Conservation (phyloP, 2,797 vertebrate genomes). For the Gallinago stenura region DNA sequence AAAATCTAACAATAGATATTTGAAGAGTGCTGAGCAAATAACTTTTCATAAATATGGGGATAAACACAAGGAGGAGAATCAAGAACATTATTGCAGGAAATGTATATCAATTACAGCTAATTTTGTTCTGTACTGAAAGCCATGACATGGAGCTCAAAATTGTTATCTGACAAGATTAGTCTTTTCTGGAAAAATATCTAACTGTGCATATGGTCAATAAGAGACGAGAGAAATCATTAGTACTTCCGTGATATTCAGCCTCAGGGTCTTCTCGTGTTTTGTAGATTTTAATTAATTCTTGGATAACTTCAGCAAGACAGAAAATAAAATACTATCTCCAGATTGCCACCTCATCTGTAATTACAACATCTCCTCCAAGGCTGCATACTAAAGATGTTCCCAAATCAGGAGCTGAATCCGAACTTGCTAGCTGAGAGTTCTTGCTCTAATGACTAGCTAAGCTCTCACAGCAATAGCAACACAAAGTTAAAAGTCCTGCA, state of each 20-base stretch:
- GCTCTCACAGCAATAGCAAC: not conserved
- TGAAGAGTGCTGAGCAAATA: not conserved
- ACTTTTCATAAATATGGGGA: not conserved
- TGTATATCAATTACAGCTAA: not conserved
- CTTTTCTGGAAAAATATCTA: not conserved
- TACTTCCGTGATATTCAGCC: not conserved
- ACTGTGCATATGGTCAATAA: not conserved
- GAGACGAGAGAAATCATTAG: not conserved
- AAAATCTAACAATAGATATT: not conserved
- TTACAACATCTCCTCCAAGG: not conserved
- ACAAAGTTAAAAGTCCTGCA: not conserved
- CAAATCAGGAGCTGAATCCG: not conserved
- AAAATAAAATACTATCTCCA: not conserved
- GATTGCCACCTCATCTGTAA: not conserved
- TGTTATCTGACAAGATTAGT: not conserved
- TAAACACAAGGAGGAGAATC: not conserved
- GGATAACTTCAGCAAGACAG: not conserved
- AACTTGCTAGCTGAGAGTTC: not conserved
- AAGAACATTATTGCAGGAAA: not conserved
- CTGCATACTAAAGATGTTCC: not conserved
- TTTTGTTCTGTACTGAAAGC: not conserved
- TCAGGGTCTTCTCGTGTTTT: not conserved
- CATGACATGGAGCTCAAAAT: not conserved
- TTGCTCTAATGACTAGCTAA: not conserved
- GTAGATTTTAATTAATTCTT: slow-evolving; percentile 16